Percentiles rank a stretch among this genome's conserved stretches.
Conservation (phyloP, 2,888 invertebrate species). For the Idaea aversata region DNA sequence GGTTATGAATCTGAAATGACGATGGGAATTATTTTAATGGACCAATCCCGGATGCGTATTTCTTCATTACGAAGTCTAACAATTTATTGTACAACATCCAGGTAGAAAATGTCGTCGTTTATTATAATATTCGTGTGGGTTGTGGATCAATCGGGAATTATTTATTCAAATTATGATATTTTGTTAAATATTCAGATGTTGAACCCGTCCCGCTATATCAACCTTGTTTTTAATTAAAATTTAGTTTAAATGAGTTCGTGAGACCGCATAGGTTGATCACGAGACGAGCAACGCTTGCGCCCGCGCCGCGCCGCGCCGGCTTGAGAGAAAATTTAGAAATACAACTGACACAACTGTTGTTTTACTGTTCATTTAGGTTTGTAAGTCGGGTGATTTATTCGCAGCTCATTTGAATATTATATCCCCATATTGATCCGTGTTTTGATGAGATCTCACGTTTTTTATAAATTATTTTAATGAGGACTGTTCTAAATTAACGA, state of each 20-base stretch:
- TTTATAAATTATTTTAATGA: not conserved
- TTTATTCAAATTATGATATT: conserved; percentile 10
- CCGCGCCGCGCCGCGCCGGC: conserved; percentile 34
- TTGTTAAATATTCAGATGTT: conserved; percentile 4
- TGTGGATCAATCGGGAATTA: conserved; percentile 11
- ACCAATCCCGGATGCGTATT: not conserved
- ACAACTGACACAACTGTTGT: conserved; percentile 21
- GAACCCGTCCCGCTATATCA: conserved; percentile 30
- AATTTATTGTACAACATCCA: not conserved
- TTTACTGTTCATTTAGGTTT: conserved; percentile 30
- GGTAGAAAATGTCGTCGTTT: conserved; percentile 6
- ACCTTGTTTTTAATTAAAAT: conserved; percentile 49
- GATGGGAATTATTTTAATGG: not conserved
- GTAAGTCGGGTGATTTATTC: conserved; percentile 30
- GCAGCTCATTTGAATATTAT: conserved; percentile 7
- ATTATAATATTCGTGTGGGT: conserved; percentile 7
- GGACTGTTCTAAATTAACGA: not conserved
- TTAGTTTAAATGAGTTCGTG: conserved; percentile 40
- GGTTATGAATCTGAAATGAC: not conserved
- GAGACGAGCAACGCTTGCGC: not conserved
- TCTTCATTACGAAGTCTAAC: not conserved
- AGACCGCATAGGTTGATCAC: conserved; percentile 26
- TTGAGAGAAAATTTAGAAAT: conserved; percentile 35
- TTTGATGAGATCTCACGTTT: conserved; percentile 15
- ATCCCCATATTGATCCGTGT: not conserved